Conservation (phyloP, 2,797 vertebrate species). For the Thaleichthys pacificus region DNA sequence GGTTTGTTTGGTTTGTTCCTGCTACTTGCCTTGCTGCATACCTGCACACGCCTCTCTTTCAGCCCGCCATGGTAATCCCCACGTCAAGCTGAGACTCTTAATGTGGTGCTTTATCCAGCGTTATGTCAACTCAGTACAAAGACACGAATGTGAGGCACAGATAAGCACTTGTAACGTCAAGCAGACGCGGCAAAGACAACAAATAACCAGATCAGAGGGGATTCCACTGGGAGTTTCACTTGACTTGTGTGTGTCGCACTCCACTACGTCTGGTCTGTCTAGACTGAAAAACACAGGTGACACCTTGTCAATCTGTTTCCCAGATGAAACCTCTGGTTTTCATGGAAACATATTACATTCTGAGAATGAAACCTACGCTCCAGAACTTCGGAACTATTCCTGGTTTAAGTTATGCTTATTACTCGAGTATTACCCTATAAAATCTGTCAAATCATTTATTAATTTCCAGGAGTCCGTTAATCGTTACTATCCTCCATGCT, state of each 20-base stretch:
- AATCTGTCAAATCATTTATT: not conserved
- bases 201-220: constrained; percentile 24
- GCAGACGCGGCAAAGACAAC: constrained; percentile 38
- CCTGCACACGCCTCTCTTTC: constrained; percentile 21
- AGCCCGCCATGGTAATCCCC: constrained; percentile 13
- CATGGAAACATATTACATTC: not conserved
- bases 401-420: not conserved
- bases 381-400: not conserved
- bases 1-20: constrained; percentile 21
- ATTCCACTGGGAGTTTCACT: constrained; percentile 17
- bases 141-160: constrained; percentile 30
- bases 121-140: constrained; percentile 51
- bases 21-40: not conserved
- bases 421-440: not conserved
- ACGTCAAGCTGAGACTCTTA: constrained; percentile 23
- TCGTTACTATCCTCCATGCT: not conserved
- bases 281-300: constrained; percentile 23
- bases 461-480: not conserved
- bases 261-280: no score
- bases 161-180: constrained; percentile 31
- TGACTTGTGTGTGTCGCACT: not conserved
- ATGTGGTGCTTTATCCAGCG: constrained; percentile 39
- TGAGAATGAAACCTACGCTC: constrained; percentile 4
- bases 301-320: constrained; percentile 23
- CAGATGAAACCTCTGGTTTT: constrained; percentile 7